Evolutionary conservation across 2,888 invertebrate species (phyloP), one percentile per base, ranked within the genome.

Genomic region (Yponomeuta cagnagella): DNA sequence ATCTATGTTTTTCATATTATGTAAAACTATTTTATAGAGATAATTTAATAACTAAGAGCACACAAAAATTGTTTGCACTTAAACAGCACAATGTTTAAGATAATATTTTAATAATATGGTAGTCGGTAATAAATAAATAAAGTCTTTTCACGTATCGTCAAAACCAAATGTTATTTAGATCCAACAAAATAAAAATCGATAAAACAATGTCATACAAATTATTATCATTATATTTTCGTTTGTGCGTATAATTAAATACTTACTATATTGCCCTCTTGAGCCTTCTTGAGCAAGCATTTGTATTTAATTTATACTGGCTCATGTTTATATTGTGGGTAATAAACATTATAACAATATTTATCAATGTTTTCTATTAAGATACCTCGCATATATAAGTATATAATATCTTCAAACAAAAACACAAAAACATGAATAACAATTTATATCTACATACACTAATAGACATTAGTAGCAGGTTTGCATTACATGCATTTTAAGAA

Each of bases 401-500:
- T 37, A 48, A 65, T 65, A 12, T 52, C 48, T 37, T 63, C 31
- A 63, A 68, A 68, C 31, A 63, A 43, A 31, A 65, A 70, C 43
- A 65, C 43, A 43, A 43, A 23, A 70, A 70, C n/a, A 31, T 30
- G 48, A 64, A 70, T 37, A 65, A 70, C 63, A 70, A 64, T 43
- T 12, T 70, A 64, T 43, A 12, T 6, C 31, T 65, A 63, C 23
- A 48, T 31, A 58, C 52, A 15, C 52, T 58, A 5, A 30, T 23
- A 68, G 12, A 68, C 68, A 23, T 68, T 86, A 90, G 89, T 89
- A 89, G 90, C 89, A 89, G 90, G 90, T 89, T 89, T 87, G 92
- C 91, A 92, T 92, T 82, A 89, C 80, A 92, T 92, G 92, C 91
- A 85, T 75, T 79, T 80, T 82, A 80, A 83, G 79, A 83, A 83